Evolutionary conservation across 2,113 vertebrate species (phyloP), one percentile per base, ranked within the genome.

Genomic region (Hystrix cristata): DNA sequence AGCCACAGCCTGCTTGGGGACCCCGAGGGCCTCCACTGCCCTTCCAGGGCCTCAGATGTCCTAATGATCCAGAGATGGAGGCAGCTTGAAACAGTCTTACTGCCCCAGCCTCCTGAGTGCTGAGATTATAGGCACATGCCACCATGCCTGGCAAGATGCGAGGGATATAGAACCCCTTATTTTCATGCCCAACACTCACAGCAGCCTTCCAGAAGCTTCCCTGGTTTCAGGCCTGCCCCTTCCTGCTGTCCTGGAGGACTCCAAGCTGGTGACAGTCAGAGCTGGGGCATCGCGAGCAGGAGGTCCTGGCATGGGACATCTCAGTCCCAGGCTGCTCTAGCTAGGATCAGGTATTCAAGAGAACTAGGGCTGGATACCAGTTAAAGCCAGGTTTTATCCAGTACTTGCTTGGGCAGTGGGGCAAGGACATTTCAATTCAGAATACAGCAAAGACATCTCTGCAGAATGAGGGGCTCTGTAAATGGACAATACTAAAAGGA

Each of bases 1-100:
- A 53, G 79, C 57, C 15, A 23, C 13, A 34, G 0, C 46, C 64
- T 23, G 18, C 60, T 19, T 1, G 0, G 1, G 4, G 0, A 6
- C 5, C 25, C 13, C 0, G 3, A n/a, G 59, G 4, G 13, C 55
- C 46, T 60, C 85, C 19, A 9, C 64, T 10, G 12, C 9, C 46
- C 80, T 34, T 25, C 38, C 4, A 4, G 21, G 53, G 71, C 21
- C 53, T 10, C 1, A 1, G 72, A 16, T n/a, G 14, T 25, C 43
- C 5, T 15, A 3, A 38, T 48, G 90, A 55, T 14, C 38, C 13
- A 11, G n/a, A 71, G 78, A 46, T 3, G 3, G 46, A 7, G 43
- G 13, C 46, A 7, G 46, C 25, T 27, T 5, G 38, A 38, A 38
- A 38, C 19, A 19, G 4, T 71, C n/a, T n/a, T 21, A 18, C n/a